Conservation (phyloP, 2,797 vertebrate genomes). For the Sebastes kiyomatsui region DNA sequence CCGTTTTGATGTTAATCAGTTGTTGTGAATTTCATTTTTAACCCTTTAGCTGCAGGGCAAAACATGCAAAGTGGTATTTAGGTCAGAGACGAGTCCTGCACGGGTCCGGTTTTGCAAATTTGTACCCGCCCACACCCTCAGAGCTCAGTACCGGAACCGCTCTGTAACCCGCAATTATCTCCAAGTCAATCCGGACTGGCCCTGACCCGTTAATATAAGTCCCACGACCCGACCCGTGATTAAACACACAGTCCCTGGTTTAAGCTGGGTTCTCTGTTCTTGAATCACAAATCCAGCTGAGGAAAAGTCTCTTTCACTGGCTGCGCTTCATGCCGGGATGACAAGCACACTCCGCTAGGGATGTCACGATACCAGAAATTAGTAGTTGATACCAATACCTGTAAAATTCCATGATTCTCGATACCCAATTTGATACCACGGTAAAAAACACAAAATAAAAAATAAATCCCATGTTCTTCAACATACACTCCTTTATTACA, state of each 20-base stretch:
- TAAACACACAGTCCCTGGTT: background rate
- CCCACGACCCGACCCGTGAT: background rate
- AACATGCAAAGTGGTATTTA: background rate
- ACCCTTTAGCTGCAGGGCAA: background rate
- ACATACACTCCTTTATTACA: too few species aligned
- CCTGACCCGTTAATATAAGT: background rate
- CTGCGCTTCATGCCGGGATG: background rate
- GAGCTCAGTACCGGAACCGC: background rate
- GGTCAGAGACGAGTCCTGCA: background rate
- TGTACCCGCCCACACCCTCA: accelerated
- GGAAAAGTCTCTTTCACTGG: background rate
- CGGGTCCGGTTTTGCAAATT: background rate
- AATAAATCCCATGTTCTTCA: too few species aligned
- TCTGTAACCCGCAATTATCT: background rate
- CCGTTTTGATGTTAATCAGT: constrained; percentile 12
- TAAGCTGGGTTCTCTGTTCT: background rate
- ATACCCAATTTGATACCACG: too few species aligned
- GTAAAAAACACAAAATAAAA: too few species aligned
- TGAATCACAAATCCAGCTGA: accelerated
- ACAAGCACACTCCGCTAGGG: accelerated
- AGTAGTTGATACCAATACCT: too few species aligned
- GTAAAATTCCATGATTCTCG: too few species aligned
- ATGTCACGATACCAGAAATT: too few species aligned
- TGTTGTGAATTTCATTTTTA: background rate
- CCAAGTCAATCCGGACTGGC: background rate